phyloP scores from a whole-genome alignment of 2,888 invertebrate genomes.

The Bimastos eiseni region DNA sequence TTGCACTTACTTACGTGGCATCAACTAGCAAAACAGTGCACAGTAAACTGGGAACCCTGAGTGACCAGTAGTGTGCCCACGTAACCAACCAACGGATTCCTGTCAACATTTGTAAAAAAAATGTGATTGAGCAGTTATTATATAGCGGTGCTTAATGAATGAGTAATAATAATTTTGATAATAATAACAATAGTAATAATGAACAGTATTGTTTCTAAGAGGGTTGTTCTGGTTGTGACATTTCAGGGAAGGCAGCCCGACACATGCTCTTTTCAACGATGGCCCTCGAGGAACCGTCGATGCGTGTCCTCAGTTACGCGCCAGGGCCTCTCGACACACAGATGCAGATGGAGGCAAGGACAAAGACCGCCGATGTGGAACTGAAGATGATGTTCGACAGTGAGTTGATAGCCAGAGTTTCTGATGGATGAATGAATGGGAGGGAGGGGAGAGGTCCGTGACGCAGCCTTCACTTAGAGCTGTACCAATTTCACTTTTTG shows the following conservation, averaged over 20 bases:
- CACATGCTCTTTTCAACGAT: constrained; percentile 81
- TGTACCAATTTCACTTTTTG: too few relatives aligned
- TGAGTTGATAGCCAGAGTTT: constrained; percentile 37
- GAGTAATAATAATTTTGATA: background rate
- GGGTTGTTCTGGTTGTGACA: background rate
- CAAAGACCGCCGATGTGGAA: constrained; percentile 47
- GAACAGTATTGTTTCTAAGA: background rate
- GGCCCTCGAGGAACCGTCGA: constrained; percentile 75
- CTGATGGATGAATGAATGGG: background rate
- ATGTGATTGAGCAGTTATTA: too few relatives aligned
- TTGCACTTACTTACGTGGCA: too few relatives aligned
- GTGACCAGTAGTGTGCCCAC: too few relatives aligned
- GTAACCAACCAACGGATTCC: too few relatives aligned
- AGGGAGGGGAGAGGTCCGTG: too few relatives aligned
- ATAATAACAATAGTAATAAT: background rate
- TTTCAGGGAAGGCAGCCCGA: constrained; percentile 73
- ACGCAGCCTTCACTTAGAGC: too few relatives aligned
- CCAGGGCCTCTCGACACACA: constrained; percentile 90
- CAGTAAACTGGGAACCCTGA: too few relatives aligned
- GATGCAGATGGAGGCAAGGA: constrained; percentile 67
- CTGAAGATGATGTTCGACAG: constrained; percentile 50
- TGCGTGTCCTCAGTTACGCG: constrained; percentile 81
- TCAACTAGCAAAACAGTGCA: too few relatives aligned
- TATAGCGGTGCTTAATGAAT: too few relatives aligned
- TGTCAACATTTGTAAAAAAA: background rate